Evolutionary conservation across 2,113 vertebrate genomes (phyloP), one percentile per base, ranked within the genome.

Genomic region (Planiliza haematocheilus): DNA sequence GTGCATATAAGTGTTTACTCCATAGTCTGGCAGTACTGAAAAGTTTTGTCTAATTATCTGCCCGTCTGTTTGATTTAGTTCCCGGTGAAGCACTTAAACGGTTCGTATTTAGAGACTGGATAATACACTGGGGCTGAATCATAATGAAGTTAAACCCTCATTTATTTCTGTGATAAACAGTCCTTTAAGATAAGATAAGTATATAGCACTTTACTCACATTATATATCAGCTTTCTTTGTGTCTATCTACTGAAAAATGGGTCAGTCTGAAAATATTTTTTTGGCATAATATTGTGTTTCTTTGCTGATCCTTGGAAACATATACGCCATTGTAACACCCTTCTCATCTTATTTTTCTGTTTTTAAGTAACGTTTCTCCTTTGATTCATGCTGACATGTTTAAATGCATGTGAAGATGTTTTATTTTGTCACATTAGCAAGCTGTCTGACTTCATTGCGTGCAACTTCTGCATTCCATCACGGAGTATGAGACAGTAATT

Each of bases 391-490:
- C 16, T 34, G 13, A 62, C 4, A 45, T 41, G 13, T 71, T 52
- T 2, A 70, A 10, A 51, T 7, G 30, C 8, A 4, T 38, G 11
- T 7, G 12, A 63, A 21, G 43, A 36, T n/a, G 51, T 20, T 74
- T 66, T 50, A 46, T 24, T 4, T 0, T 10, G 20, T 65, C 10
- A 53, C 7, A 0, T 51, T 51, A 11, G 46, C 8, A 59, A 42
- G 24, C 36, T 42, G 17, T 45, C 13, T 14, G 16, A 75, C n/a
- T 36, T 55, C 4, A 20, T 50, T 24, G 45, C 30, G 45, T 60
- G 5, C 21, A 16, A 37, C 45, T 45, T 61, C 60, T 52, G 46
- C 18, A 57, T 70, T 56, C 36, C 45, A 51, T 12, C 7, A 8
- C 10, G 20, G 3, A 3, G 1, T 9, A 20, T 38, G 0, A 20